Percentiles rank a stretch among this genome's conserved stretches.
Evolutionary conservation across 1,140 invertebrate species (phyloP).

Genomic region (Leptinotarsa texana): DNA sequence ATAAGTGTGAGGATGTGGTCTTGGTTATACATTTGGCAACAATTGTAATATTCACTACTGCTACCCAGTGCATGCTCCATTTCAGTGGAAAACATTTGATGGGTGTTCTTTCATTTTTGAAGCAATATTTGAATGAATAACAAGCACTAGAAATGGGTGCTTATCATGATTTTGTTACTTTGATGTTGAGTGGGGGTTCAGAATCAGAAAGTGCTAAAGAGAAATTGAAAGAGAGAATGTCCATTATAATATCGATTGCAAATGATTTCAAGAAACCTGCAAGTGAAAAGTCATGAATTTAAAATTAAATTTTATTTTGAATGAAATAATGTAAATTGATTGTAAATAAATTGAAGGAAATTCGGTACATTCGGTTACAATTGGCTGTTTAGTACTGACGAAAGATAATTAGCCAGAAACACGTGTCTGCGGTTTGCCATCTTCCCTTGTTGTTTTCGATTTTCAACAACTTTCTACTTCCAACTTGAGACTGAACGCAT

Average conservation of each 20-base stretch:
- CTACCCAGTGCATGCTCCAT: conserved; percentile 82
- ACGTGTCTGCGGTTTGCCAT: no score
- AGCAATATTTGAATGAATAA: conserved; percentile 67
- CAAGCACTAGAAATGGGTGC: conserved; percentile 65
- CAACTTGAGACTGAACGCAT: no score
- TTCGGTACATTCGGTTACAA: no score
- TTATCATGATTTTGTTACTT: conserved; percentile 69
- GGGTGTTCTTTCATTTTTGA: conserved; percentile 74
- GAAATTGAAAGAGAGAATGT: conserved; percentile 52
- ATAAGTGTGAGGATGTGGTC: conserved; percentile 74
- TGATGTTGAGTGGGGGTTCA: conserved; percentile 45
- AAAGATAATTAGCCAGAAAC: no score
- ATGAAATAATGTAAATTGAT: no score
- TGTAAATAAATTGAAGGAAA: no score
- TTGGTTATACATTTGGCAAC: conserved; percentile 80
- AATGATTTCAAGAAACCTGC: conserved; percentile 52
- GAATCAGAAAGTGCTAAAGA: conserved; percentile 54
- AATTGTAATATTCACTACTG: conserved; percentile 79
- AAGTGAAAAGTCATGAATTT: conserved; percentile 34
- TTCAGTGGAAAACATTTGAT: conserved; percentile 91
- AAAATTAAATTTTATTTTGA: neutral
- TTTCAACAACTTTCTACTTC: no score
- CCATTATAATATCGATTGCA: conserved; percentile 52
- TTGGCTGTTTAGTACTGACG: no score
- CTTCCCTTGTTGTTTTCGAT: no score